Conservation (phyloP, 92 coral and sea anemone genomes). For the Umimayanthus kanabou region DNA sequence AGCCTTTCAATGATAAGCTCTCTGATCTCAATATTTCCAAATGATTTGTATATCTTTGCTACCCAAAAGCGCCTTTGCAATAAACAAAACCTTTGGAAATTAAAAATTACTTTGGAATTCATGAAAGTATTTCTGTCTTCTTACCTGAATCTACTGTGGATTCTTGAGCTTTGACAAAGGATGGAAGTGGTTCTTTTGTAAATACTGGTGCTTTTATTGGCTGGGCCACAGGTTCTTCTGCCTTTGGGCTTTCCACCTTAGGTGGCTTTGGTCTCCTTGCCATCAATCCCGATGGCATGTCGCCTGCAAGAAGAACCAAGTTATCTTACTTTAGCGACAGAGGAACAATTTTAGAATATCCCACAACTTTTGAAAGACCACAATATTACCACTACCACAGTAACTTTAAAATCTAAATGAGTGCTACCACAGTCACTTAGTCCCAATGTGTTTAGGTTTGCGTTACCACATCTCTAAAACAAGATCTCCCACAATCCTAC, state of each 20-base stretch:
- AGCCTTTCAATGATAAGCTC: too few species aligned
- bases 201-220: neutral
- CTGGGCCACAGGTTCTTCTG: constrained; percentile 3
- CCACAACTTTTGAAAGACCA: too few species aligned
- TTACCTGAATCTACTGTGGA: neutral
- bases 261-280: constrained; percentile 50
- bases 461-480: too few species aligned
- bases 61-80: too few species aligned
- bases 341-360: too few species aligned
- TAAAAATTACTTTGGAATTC: neutral
- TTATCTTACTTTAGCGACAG: neutral
- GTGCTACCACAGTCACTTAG: too few species aligned
- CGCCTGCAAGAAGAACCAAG: constrained; percentile 35
- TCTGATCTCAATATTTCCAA: too few species aligned
- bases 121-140: neutral
- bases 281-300: constrained; percentile 50
- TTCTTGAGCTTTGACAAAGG: neutral
- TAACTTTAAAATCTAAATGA: too few species aligned
- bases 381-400: too few species aligned
- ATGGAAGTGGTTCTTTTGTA: neutral
- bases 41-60: too few species aligned
- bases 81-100: neutral
- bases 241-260: constrained; percentile 25
- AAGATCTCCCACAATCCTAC: too few species aligned
- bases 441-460: too few species aligned